phyloP scores from a whole-genome alignment of 2,797 vertebrate species.

The Eleutherodactylus coqui region DNA sequence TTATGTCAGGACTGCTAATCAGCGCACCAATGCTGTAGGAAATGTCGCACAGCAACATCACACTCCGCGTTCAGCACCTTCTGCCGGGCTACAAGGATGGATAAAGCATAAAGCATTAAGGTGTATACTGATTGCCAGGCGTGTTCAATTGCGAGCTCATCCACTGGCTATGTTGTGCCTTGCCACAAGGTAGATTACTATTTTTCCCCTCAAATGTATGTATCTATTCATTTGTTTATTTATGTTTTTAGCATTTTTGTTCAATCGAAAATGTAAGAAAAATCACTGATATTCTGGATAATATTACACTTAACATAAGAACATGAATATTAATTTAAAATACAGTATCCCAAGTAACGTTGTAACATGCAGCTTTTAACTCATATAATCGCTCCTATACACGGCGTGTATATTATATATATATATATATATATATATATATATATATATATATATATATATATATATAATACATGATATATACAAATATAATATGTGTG shows the following conservation, averaged over 20 bases:
- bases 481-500: too few relatives aligned
- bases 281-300: background rate
- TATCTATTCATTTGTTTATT: background rate
- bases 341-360: background rate
- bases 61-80: background rate
- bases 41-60: conserved; percentile 50
- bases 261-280: background rate
- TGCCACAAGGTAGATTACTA: background rate
- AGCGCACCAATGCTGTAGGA: background rate
- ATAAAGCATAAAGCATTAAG: background rate
- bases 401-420: too few relatives aligned
- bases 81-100: background rate
- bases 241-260: background rate
- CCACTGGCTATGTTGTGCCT: background rate
- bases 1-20: conserved; percentile 74
- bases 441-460: background rate
- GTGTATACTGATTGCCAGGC: background rate
- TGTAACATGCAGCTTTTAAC: background rate
- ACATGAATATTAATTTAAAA: background rate
- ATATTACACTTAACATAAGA: background rate
- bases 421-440: background rate
- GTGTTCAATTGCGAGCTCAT: background rate
- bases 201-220: background rate
- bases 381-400: background rate
- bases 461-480: too few relatives aligned